Evolutionary conservation across 2,888 invertebrate genomes (phyloP).

Genomic region (Prosopocoilus inquinatus): DNA sequence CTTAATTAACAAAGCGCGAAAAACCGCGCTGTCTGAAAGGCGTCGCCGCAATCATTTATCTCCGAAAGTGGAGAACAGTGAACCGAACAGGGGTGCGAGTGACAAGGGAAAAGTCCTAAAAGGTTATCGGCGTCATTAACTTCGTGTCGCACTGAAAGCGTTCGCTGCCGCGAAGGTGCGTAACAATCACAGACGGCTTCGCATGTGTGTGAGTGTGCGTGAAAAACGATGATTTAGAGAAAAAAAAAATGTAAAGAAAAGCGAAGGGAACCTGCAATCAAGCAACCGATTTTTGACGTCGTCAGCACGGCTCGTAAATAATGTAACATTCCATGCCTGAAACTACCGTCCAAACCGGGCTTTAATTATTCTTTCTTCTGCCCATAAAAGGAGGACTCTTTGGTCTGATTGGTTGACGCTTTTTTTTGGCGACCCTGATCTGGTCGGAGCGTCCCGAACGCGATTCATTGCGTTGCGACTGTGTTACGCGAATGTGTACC

Average conservation of each 20-base stretch:
- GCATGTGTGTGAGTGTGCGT: no score
- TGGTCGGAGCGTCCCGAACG: no score
- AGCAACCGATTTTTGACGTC: constrained; percentile 20
- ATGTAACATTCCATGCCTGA: constrained; percentile 26
- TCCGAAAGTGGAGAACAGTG: constrained; percentile 14
- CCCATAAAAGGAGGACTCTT: no score
- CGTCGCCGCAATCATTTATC: constrained; percentile 20
- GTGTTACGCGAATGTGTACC: no score
- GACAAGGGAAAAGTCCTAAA: constrained; percentile 40
- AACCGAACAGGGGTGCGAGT: constrained; percentile 20
- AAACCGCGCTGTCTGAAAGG: background rate
- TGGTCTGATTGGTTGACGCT: no score
- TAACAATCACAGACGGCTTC: no score
- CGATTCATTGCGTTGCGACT: no score
- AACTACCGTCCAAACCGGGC: constrained; percentile 18
- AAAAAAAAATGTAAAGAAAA: no score
- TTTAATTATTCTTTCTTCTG: constrained; percentile 24
- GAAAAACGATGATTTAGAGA: no score
- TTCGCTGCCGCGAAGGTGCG: no score
- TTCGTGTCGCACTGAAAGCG: constrained; percentile 1
- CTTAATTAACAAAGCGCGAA: background rate
- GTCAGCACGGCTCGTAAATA: constrained; percentile 23
- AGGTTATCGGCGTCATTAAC: constrained; percentile 37
- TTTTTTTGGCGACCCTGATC: no score
- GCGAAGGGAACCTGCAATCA: constrained; percentile 15